A percentile compares a stretch with the other conserved stretches of the same genome.
Evolutionary conservation across 1,140 invertebrate species (phyloP).

Genomic region (Aphaenogaster floridana): DNA sequence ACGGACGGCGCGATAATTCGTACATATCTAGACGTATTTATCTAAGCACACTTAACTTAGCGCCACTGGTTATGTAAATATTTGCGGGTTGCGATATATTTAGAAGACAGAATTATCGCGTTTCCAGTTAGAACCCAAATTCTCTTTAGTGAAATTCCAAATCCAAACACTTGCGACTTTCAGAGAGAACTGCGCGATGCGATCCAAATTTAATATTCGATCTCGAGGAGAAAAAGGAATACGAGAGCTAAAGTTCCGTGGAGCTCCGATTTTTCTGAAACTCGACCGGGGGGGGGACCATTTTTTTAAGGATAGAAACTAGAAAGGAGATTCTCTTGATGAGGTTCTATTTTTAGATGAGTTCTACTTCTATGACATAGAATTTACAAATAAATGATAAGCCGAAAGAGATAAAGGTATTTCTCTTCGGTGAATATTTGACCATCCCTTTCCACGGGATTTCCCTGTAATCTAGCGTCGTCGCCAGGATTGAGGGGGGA

Average conservation of each 20-base stretch:
- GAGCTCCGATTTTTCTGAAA: neutral
- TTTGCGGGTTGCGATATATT: constrained; percentile 19
- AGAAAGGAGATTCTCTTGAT: neutral
- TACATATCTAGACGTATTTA: constrained; percentile 31
- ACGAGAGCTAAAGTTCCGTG: neutral
- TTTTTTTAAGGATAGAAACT: neutral
- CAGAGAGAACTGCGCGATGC: neutral
- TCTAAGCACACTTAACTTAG: constrained; percentile 33
- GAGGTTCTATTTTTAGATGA: neutral
- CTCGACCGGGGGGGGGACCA: neutral
- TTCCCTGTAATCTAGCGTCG: neutral
- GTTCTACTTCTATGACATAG: neutral
- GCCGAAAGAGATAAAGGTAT: neutral
- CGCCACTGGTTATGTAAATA: constrained; percentile 56
- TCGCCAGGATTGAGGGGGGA: neutral
- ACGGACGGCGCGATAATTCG: constrained; percentile 26
- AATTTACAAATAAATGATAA: constrained; percentile 32
- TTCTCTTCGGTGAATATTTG: neutral
- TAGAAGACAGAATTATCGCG: constrained; percentile 5
- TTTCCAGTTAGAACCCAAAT: neutral
- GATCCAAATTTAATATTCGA: neutral
- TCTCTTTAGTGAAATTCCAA: neutral
- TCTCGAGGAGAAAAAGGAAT: neutral
- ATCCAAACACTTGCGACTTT: neutral
- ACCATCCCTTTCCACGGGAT: neutral